A percentile compares a stretch with the other conserved stretches of the same genome.
These are phyloP conservation scores for Thalassarche chlororhynchos DNA, from an alignment of 2,113 vertebrate species.

Conservation along the genomic window DNA sequence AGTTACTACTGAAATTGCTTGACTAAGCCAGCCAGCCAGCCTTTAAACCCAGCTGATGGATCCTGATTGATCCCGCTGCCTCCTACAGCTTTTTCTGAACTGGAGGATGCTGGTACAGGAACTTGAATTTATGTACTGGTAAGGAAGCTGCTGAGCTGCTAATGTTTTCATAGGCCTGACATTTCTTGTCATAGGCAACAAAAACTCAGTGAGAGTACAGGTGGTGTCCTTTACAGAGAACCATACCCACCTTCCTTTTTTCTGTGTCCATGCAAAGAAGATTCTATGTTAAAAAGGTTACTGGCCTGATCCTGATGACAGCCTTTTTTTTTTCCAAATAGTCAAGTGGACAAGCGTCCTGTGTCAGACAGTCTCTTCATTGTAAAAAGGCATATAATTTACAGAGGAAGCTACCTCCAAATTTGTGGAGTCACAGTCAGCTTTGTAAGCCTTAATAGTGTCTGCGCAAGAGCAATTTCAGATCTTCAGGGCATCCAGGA, in stretches of 20 bases:
- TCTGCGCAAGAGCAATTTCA: background rate
- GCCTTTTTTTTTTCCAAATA: background rate
- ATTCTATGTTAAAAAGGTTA: background rate
- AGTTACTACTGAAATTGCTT: background rate
- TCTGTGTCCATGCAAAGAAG: background rate
- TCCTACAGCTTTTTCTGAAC: background rate
- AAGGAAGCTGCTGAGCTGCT: background rate
- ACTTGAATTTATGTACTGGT: background rate
- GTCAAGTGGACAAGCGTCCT: background rate
- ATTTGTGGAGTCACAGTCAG: background rate
- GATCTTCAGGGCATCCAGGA: background rate
- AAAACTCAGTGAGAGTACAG: background rate
- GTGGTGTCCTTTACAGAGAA: background rate
- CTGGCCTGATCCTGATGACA: background rate
- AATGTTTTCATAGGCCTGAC: background rate
- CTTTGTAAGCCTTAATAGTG: background rate
- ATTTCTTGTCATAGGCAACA: background rate
- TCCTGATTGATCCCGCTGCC: background rate
- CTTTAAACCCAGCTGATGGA: background rate
- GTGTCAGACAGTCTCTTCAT: background rate
- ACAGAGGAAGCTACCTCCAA: background rate
- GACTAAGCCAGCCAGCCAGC: background rate
- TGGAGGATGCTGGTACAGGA: background rate
- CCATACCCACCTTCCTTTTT: background rate
- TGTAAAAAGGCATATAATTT: background rate